Base-by-base conservation (phyloP, 2,888 invertebrate species). In the Laothoe populi region DNA sequence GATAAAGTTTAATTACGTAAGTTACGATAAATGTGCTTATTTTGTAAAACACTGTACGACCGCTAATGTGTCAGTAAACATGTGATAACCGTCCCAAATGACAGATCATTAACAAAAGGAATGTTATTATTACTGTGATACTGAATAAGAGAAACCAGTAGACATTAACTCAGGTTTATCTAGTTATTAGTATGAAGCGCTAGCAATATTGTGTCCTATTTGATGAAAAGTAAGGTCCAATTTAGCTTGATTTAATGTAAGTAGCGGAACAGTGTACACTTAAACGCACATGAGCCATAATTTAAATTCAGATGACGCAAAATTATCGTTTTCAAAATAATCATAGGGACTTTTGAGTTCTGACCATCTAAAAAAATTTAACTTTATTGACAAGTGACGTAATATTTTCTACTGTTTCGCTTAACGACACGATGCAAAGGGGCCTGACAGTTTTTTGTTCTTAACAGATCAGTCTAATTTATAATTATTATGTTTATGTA, bases 51-150 rank as follows among this genome's bases (percentile, higher is more conserved):
- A 53, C 35, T 35, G 19, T 46, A 24, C 23, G 5, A 35, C 11
- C 10, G 53, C 10, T 21, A 53, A 53, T 53, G 53, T 53, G 53
- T 35, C 19, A 53, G 53, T 19, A 53, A 53, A 53, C 19, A 35
- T 35, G 53, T 26, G 19, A 53, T 53, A 31, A 35, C 2, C 19
- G 35, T 21, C 10, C 35, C 53, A 35, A 53, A 53, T 53, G 53
- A 21, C 53, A 35, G 8, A 35, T 35, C 35, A 53, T 53, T 35
- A 53, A 53, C 35, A 53, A 31, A 53, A 53, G 31, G n/a, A 31
- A 53, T 35, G 16, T 31, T 21, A 46, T 19, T 19, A 38, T 38
- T 35, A 7, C 8, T 8, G 49, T 31, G 49, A 31, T 31, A 53
- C 31, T 53, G 31, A 53, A 53, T 21, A 53, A 53, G 31, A 35